These are phyloP conservation scores for Paedocypris micromegethes DNA, from an alignment of 2,797 vertebrate species.

Conservation along the genomic window DNA sequence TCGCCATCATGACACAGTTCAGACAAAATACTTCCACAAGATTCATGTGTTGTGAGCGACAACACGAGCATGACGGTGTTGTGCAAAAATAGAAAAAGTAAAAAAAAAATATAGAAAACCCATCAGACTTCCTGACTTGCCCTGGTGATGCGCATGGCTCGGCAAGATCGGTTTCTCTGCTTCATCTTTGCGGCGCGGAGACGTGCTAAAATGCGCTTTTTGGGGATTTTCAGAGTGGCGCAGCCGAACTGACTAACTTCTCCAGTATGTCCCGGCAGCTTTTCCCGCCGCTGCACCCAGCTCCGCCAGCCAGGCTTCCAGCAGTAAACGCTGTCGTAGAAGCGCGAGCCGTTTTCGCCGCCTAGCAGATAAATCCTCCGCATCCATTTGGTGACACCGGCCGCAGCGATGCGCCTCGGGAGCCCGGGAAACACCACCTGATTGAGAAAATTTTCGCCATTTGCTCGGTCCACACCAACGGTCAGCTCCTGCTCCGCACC, in stretches of 20 bases:
- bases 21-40: no score
- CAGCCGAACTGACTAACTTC: slow-evolving; percentile 81
- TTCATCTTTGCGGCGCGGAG: slow-evolving; percentile 68
- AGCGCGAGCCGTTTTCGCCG: slow-evolving; percentile 72
- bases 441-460: slow-evolving; percentile 64
- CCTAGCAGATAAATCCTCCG: slow-evolving; percentile 77
- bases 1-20: no score
- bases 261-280: slow-evolving; percentile 72
- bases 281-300: slow-evolving; percentile 76
- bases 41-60: no score
- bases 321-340: slow-evolving; percentile 78
- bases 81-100: no score
- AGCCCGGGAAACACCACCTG: slow-evolving; percentile 73
- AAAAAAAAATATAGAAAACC: not conserved
- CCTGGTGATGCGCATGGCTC: slow-evolving; percentile 15
- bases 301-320: slow-evolving; percentile 78
- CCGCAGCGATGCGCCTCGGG: slow-evolving; percentile 70
- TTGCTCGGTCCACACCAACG: slow-evolving; percentile 57
- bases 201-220: slow-evolving; percentile 72
- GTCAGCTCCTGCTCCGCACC: slow-evolving; percentile 64
- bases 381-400: slow-evolving; percentile 77
- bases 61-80: no score
- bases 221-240: slow-evolving; percentile 77
- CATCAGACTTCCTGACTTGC: slow-evolving; percentile 34
- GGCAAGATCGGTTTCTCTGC: slow-evolving; percentile 27